Evolutionary conservation across 1,140 invertebrate genomes (phyloP).

Genomic region (Drosophila santomea): DNA sequence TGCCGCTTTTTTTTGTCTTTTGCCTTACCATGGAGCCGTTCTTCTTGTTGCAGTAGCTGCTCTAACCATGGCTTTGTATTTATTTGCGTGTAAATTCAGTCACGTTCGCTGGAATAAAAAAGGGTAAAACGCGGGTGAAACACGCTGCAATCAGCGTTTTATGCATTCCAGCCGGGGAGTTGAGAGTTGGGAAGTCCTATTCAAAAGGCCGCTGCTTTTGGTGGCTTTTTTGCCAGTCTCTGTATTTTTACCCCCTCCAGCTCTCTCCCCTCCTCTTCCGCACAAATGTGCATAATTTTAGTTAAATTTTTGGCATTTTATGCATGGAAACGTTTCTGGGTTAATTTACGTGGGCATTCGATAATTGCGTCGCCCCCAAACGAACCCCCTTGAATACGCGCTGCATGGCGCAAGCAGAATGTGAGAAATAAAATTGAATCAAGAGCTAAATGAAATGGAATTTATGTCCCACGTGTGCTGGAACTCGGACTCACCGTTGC

Average conservation of each 20-base stretch:
- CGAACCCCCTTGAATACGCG: too few relatives aligned
- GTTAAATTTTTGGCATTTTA: constrained; percentile 75
- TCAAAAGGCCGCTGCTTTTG: constrained; percentile 36
- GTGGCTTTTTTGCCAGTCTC: constrained; percentile 28
- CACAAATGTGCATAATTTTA: constrained; percentile 73
- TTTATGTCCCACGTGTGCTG: constrained; percentile 53
- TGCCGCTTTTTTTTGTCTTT: constrained; percentile 28
- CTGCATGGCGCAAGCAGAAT: not conserved
- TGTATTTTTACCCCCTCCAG: constrained; percentile 3
- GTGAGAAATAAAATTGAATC: constrained; percentile 64
- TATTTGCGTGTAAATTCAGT: constrained; percentile 72
- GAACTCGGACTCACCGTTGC: constrained; percentile 31
- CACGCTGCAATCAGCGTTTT: constrained; percentile 71
- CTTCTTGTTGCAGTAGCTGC: constrained; percentile 20
- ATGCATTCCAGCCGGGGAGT: constrained; percentile 40
- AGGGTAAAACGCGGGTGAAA: not conserved
- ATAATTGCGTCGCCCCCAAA: constrained; percentile 21
- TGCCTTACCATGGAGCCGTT: constrained; percentile 54
- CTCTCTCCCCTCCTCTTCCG: not conserved
- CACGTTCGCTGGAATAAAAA: constrained; percentile 42
- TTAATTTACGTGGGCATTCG: constrained; percentile 66
- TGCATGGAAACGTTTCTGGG: constrained; percentile 75
- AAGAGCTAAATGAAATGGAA: constrained; percentile 70
- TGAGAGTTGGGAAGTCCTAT: constrained; percentile 16
- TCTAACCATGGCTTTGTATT: constrained; percentile 47